Percentiles rank a stretch among this genome's conserved stretches.
Conservation (phyloP, 2,888 invertebrate species). For the Cosmia trapezina region DNA sequence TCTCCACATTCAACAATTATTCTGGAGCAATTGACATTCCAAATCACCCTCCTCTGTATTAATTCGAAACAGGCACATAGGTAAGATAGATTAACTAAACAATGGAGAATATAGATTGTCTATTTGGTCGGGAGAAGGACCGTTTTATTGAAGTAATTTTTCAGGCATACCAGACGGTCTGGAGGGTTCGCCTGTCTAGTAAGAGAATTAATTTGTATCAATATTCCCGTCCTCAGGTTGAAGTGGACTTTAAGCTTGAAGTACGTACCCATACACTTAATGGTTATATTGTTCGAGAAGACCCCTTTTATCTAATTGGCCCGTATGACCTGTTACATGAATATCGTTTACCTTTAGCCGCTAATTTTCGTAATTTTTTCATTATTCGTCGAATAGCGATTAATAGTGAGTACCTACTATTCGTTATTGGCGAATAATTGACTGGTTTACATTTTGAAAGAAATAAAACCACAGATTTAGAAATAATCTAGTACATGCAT, state of each 20-base stretch:
- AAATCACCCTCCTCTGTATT: conserved; percentile 3
- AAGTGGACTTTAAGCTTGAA: conserved; percentile 26
- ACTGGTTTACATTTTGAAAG: too few species aligned
- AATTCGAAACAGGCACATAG: conserved; percentile 7
- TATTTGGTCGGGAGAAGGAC: conserved; percentile 10
- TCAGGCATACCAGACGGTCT: conserved; percentile 48
- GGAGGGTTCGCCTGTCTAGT: conserved; percentile 8
- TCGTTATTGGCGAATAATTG: too few species aligned
- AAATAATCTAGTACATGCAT: too few species aligned
- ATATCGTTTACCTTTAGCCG: not conserved
- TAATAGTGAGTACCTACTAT: too few species aligned
- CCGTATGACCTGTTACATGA: not conserved
- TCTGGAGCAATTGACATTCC: conserved; percentile 22
- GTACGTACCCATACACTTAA: conserved; percentile 11
- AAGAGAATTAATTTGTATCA: conserved; percentile 40
- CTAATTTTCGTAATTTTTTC: too few species aligned
- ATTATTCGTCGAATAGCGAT: too few species aligned
- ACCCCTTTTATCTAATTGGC: conserved; percentile 23
- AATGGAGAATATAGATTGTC: conserved; percentile 32
- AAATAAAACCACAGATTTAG: too few species aligned
- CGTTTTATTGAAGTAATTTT: conserved; percentile 53
- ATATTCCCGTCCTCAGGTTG: conserved; percentile 16
- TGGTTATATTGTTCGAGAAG: conserved; percentile 10
- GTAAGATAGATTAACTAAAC: conserved; percentile 30
- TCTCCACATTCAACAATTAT: conserved; percentile 9